Percentiles rank a stretch among this genome's conserved stretches.
Evolutionary conservation across 2,888 invertebrate species (phyloP).

Genomic region (Amphipoea lucens): DNA sequence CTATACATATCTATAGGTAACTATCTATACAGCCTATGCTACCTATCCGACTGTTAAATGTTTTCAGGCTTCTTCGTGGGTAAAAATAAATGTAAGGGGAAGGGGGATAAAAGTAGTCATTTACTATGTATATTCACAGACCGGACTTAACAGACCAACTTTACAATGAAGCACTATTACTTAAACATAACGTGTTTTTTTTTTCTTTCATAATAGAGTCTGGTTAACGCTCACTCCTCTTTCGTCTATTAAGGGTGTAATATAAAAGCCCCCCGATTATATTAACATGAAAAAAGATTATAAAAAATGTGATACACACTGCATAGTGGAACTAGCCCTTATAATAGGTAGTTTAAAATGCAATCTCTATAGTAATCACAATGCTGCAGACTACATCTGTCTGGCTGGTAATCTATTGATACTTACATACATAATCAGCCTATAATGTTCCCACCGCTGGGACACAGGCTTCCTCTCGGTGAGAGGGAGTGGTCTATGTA

Average conservation of each 20-base stretch:
- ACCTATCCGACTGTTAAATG: neutral
- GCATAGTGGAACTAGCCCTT: conserved; percentile 14
- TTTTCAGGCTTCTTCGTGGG: neutral
- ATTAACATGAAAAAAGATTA: conserved; percentile 52
- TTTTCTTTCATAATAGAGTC: conserved; percentile 43
- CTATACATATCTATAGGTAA: neutral
- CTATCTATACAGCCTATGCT: too few relatives aligned
- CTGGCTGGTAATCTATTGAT: neutral
- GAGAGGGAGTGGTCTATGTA: too few relatives aligned
- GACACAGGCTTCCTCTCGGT: too few relatives aligned
- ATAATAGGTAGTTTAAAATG: conserved; percentile 36
- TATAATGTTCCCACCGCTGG: too few relatives aligned
- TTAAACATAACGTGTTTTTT: conserved; percentile 31
- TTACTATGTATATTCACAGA: conserved; percentile 11
- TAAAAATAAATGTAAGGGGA: neutral
- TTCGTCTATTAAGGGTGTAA: conserved; percentile 37
- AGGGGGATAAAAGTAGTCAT: neutral
- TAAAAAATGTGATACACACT: conserved; percentile 25
- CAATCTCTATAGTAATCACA: conserved; percentile 20
- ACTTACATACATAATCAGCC: neutral
- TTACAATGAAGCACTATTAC: conserved; percentile 21
- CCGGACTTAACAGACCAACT: conserved; percentile 14
- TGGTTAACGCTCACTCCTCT: conserved; percentile 24
- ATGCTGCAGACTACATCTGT: conserved; percentile 14
- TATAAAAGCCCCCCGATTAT: conserved; percentile 36